Base-by-base conservation (phyloP, 2,888 invertebrate genomes). In the Bombylius discolor region DNA sequence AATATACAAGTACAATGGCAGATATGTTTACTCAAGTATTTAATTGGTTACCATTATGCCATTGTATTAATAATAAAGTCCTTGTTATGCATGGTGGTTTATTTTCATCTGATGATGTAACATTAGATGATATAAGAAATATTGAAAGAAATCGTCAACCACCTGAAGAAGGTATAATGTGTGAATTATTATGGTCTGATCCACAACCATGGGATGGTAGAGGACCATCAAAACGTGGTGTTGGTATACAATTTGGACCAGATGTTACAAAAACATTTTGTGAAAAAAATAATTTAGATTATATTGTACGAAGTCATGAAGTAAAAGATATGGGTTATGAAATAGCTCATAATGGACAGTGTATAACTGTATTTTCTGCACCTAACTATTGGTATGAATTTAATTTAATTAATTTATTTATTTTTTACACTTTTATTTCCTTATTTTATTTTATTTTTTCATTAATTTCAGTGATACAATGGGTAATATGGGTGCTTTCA, bases 281-380 rank as follows among this genome's bases (percentile, higher is more conserved):
- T 53, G 78, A 82, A 58, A 73, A 79, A 42, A 99, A 99, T 76
- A 84, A 85, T 34, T 79, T 99, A 55, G 90, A 95, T 66, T 99
- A 98, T 73, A 77, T 99, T 64, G 88, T 99, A 57, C 80, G 98
- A 57, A 95, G 95, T 74, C 99, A 99, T 72, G 99, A 99, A 73
- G 97, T 98, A 52, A 98, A 98, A 76, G 87, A 89, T 65, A 88
- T 90, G 56, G 99, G 99, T 1, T 99, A 96, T 70, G 98, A 99
- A 75, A 77, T 92, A 49, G 89, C 90, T 36, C 99, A 99, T 70
- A 84, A 90, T 68, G 95, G 93, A 45, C 91, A 91, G 70, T 98
- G 98, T 72, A 92, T 98, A 69, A 99, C 99, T 12, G 96, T 99
- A 51, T 99, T 99, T 80, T 97, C 97, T 2, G 99, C 99, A 64